Conservation (phyloP, 1,140 invertebrate species). For the Pseudachorutes palmiensis region DNA sequence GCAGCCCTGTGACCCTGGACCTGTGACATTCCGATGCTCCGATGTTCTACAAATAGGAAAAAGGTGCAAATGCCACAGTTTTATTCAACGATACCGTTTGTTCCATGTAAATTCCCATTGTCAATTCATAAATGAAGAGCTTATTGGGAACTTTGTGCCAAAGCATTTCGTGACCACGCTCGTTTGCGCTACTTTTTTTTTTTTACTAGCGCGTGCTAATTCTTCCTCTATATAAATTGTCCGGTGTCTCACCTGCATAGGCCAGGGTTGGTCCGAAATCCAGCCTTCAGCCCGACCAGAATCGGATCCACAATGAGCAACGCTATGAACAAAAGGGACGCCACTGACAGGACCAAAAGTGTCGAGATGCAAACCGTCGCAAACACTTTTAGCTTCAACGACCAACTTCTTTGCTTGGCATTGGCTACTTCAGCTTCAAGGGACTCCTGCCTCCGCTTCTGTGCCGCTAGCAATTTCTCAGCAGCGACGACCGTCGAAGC, state of each 20-base stretch:
- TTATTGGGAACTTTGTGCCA: not conserved
- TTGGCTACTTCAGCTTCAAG: slow-evolving; percentile 3
- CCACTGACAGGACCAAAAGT: slow-evolving; percentile 7
- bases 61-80: not conserved
- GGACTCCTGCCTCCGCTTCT: not conserved
- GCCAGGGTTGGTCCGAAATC: slow-evolving; percentile 12
- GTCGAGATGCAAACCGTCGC: not conserved
- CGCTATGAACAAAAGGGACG: slow-evolving; percentile 18
- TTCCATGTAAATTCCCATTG: not conserved
- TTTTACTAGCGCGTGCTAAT: not conserved
- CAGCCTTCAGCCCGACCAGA: slow-evolving; percentile 16
- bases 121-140: not conserved
- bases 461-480: not conserved
- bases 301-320: slow-evolving; percentile 16
- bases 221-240: not conserved
- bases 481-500: not conserved
- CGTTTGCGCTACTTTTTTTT: no score
- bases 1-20: slow-evolving; percentile 56
- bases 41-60: not conserved
- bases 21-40: not conserved
- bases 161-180: no score
- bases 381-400: slow-evolving; percentile 13
- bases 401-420: not conserved
- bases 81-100: not conserved
- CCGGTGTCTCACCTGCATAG: slow-evolving; percentile 22